Evolutionary conservation across 2,888 invertebrate species (phyloP), one percentile per base, ranked within the genome.

Genomic region (Allolobophora icterica): DNA sequence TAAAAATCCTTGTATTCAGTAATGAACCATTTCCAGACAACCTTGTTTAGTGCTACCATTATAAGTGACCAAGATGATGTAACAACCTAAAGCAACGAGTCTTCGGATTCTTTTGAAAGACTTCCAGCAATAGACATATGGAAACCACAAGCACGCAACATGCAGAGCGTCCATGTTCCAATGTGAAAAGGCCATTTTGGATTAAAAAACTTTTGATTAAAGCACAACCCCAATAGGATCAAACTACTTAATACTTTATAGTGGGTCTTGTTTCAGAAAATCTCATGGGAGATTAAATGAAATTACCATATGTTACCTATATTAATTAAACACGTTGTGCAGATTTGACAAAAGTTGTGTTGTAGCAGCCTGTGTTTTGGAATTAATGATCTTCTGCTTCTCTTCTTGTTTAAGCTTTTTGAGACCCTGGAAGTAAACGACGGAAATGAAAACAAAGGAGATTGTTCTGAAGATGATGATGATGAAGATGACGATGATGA

Each of bases 401-500:
- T 52, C 24, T 52, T 71, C 30, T 58, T 71, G 71, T n/a, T 71
- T 71, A 5, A 71, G 71, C 30, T 71, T n/a, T 71, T 71, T 13
- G 71, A 71, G 71, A n/a, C 30, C 6, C 30, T 71, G 71, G 90
- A 42, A 42, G 45, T 8, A 52, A 42, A 83, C 58, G 91, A 71
- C 58, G 90, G 33, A 42, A 89, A 71, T 30, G 90, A 90, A 24
- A 84, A 90, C 30, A 58, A 91, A 24, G 91, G 71, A 30, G n/a
- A 83, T 83, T 33, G 30, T 90, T 58, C 52, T 40, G 35, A 84
- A 17, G 40, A 89, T 42, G 40, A 24, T 24, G 42, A 40, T 30
- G 89, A 89, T 40, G 89, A 38, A 2, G 89, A 89, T 89, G 52
- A 90, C 19, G 89, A 38, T 8, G 89, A 89, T 89, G 52, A 90